Evolutionary conservation across 2,113 vertebrate genomes (phyloP), one percentile per base, ranked within the genome.

Genomic region (Camelus bactrianus): DNA sequence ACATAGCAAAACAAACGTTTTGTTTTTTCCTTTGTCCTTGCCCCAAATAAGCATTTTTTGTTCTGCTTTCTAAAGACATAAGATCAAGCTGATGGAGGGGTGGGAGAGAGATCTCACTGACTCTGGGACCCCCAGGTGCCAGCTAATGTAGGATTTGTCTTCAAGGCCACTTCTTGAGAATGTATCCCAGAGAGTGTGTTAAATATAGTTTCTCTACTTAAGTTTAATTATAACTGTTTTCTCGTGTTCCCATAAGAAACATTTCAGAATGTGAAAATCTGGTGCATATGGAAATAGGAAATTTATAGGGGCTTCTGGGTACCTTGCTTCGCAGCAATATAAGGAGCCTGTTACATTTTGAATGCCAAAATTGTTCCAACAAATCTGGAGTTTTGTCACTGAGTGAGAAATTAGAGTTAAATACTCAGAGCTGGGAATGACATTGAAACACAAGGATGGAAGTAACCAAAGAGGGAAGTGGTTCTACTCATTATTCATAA

Each of bases 201-300:
- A 98, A 97, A 98, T 96, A 98, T 98, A 98, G 91, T 95, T 88
- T 80, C 73, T 91, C 82, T 96, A 96, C 97, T 98, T 98, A 97
- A 91, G 94, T 98, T 98, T 97, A 98, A 98, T 97, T 98, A 98
- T 98, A 98, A 98, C 97, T 98, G 97, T 98, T 97, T 98, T 96
- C 93, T 97, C 96, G 13, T 97, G 96, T 97, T 98, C 95, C 96
- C 95, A 89, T 98, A 98, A 97, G 98, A 98, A 98, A 98, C 97
- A 98, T 96, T 98, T 98, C 97, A 98, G 96, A 97, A 97, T 96
- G 97, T 97, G 97, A 98, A 98, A 98, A 97, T 98, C 98, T 98
- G 97, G 95, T 96, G 42, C 97, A 97, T 97, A 97, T 97, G 97
- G 97, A 98, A 98, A 97, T 95, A 97, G 94, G 97, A 98, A 97